These are phyloP conservation scores for Sprattus sprattus DNA, from an alignment of 2,113 vertebrate genomes.

Conservation along the genomic window DNA sequence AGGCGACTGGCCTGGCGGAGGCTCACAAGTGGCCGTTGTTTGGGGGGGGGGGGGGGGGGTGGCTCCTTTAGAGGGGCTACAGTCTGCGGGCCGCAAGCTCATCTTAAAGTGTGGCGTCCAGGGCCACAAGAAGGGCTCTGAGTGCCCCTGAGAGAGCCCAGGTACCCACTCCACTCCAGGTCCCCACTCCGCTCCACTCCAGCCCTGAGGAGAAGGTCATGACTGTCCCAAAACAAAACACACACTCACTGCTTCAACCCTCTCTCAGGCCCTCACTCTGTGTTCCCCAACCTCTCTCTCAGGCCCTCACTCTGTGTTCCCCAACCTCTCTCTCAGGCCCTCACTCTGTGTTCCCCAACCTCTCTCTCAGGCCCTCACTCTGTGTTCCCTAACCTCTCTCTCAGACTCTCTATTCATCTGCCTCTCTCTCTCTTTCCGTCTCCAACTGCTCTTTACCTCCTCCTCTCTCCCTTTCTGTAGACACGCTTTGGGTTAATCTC, in stretches of 20 bases:
- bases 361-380: neutral
- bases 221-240: neutral
- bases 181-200: neutral
- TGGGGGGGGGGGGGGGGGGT: neutral
- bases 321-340: neutral
- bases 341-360: too few relatives aligned
- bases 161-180: neutral
- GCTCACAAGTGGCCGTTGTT: neutral
- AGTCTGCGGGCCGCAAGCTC: neutral
- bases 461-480: neutral
- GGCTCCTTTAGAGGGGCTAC: neutral
- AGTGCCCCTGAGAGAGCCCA: neutral
- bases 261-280: neutral
- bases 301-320: too few relatives aligned
- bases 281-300: neutral
- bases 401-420: neutral
- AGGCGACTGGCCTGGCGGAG: conserved; percentile 51
- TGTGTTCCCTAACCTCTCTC: neutral
- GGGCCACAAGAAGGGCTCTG: neutral
- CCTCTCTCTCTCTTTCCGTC: neutral
- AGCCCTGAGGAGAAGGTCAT: neutral
- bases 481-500: neutral
- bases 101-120: neutral
- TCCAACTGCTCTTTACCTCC: neutral
- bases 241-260: neutral